A percentile compares a stretch with the other conserved stretches of the same genome.
phyloP scores from a whole-genome alignment of 2,113 vertebrate genomes.

The Callaeas wilsoni region DNA sequence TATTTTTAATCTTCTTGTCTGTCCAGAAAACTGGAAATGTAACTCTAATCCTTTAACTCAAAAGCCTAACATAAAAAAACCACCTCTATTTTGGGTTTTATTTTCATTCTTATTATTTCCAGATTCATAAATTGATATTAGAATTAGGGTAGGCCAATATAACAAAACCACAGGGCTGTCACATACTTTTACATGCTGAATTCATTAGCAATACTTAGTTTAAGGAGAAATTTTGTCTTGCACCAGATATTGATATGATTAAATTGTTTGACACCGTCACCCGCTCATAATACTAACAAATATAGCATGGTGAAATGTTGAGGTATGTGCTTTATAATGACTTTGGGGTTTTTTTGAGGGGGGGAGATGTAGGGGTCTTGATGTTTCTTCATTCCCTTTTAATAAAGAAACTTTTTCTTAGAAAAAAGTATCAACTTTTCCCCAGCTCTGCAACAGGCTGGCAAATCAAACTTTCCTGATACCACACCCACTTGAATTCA shows the following conservation, averaged over 20 bases:
- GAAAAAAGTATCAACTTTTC: neutral
- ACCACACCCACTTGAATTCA: neutral
- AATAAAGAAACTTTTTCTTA: neutral
- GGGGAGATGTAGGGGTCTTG: fast-evolving
- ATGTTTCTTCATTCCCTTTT: neutral
- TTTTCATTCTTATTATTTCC: neutral
- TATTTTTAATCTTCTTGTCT: neutral
- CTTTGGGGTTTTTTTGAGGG: neutral
- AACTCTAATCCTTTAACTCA: neutral
- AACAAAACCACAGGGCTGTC: neutral
- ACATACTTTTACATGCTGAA: neutral
- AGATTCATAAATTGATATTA: neutral
- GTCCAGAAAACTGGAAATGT: neutral
- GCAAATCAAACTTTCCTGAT: neutral
- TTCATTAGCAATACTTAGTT: neutral
- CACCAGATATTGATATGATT: neutral
- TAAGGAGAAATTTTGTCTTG: neutral
- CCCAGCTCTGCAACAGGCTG: neutral
- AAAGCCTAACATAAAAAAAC: neutral
- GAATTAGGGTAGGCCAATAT: neutral
- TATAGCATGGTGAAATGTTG: neutral
- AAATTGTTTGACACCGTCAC: neutral
- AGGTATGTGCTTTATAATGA: neutral
- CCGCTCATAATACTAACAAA: neutral
- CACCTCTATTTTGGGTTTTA: neutral